A percentile compares a stretch with the other conserved stretches of the same genome.
Evolutionary conservation across 1,140 invertebrate species (phyloP).

Genomic region (Drosophila biarmipes): DNA sequence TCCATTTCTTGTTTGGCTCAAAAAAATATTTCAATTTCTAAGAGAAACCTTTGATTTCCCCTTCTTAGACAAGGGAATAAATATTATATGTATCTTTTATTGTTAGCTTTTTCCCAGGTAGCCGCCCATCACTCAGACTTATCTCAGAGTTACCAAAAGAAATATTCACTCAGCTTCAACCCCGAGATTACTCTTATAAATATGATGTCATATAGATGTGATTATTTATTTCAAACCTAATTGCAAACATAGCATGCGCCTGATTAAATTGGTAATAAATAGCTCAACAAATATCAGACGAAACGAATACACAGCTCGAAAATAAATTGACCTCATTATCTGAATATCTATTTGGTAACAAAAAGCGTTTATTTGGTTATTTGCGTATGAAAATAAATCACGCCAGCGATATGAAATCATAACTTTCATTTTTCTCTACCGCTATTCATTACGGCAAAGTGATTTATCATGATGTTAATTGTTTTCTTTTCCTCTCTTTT

Average conservation of each 20-base stretch:
- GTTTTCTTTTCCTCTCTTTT: constrained; percentile 45
- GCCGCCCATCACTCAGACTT: constrained; percentile 5
- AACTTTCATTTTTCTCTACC: constrained; percentile 42
- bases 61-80: background rate
- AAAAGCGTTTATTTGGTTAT: constrained; percentile 27
- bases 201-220: background rate
- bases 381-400: constrained; percentile 13
- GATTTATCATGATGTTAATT: constrained; percentile 43
- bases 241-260: background rate
- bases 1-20: background rate
- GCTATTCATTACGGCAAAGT: constrained; percentile 21
- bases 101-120: background rate
- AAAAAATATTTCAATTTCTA: background rate
- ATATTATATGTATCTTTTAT: background rate
- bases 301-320: background rate
- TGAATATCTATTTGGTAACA: constrained; percentile 1
- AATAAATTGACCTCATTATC: constrained; percentile 25
- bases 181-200: background rate
- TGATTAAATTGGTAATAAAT: constrained; percentile 12
- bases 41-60: background rate
- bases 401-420: constrained; percentile 33
- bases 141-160: background rate
- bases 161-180: background rate
- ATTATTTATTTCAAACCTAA: constrained; percentile 6
- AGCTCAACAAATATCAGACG: constrained; percentile 2